These are phyloP conservation scores for Aphaenogaster floridana DNA, from an alignment of 1,140 invertebrate species.

Conservation along the genomic window DNA sequence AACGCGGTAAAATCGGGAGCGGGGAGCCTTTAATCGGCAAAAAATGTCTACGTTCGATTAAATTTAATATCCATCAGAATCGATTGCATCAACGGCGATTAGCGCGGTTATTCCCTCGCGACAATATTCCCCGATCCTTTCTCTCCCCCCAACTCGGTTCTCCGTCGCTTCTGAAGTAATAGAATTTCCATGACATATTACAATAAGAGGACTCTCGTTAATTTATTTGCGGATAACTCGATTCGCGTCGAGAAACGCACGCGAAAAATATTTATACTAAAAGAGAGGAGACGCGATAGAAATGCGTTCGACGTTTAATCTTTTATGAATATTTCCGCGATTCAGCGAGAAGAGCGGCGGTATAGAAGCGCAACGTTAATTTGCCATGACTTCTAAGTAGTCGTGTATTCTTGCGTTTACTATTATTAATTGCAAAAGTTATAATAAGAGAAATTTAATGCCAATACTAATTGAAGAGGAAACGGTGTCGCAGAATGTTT, in stretches of 20 bases:
- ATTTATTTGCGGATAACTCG: slow-evolving; percentile 45
- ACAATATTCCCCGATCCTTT: slow-evolving; percentile 47
- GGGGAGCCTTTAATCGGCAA: slow-evolving; percentile 51
- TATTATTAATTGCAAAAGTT: neutral
- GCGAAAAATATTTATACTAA: slow-evolving; percentile 35
- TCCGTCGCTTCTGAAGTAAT: slow-evolving; percentile 53
- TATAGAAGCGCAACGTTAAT: neutral
- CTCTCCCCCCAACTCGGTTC: neutral
- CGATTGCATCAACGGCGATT: slow-evolving; percentile 63
- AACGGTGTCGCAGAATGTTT: neutral
- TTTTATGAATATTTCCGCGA: slow-evolving; percentile 5
- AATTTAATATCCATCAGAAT: slow-evolving; percentile 61
- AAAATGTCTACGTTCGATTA: slow-evolving; percentile 63
- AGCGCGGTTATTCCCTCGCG: slow-evolving; percentile 51
- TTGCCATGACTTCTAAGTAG: neutral
- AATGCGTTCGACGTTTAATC: neutral
- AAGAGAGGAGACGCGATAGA: neutral
- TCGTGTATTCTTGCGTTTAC: neutral
- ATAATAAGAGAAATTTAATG: neutral
- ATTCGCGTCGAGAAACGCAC: neutral
- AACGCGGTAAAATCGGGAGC: slow-evolving; percentile 49
- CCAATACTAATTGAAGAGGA: neutral
- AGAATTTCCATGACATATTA: slow-evolving; percentile 47
- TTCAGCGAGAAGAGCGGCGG: neutral
- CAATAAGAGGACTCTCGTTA: slow-evolving; percentile 44